Evolutionary conservation across 1,140 invertebrate genomes (phyloP).

Genomic region (Pseudomyrmex cubaensis): DNA sequence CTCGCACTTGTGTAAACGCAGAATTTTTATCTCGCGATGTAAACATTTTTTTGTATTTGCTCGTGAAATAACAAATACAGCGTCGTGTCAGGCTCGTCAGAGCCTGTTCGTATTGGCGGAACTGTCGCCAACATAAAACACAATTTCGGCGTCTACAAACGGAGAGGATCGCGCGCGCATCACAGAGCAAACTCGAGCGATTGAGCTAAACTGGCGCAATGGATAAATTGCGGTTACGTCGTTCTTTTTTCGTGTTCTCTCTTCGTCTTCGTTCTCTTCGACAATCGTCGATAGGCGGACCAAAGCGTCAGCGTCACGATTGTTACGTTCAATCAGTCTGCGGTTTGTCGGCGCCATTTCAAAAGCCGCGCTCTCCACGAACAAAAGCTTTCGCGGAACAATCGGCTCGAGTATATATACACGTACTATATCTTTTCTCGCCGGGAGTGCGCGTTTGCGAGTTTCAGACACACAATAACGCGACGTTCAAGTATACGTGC

Average conservation of each 20-base stretch:
- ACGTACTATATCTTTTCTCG: background rate
- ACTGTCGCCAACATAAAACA: background rate
- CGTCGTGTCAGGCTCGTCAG: slow-evolving; percentile 12
- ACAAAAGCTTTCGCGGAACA: slow-evolving; percentile 34
- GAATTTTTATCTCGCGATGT: background rate
- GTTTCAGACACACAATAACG: slow-evolving; percentile 25
- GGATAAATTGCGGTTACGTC: slow-evolving; percentile 75
- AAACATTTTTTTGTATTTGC: background rate
- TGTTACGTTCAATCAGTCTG: slow-evolving; percentile 62
- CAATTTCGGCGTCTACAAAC: slow-evolving; percentile 39
- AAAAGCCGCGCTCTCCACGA: background rate
- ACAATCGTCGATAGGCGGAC: slow-evolving; percentile 42
- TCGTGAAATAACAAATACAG: slow-evolving; percentile 12
- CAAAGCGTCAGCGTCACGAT: slow-evolving; percentile 38
- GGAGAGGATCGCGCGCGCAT: slow-evolving; percentile 26
- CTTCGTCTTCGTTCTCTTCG: slow-evolving; percentile 40
- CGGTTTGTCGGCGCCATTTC: slow-evolving; percentile 8
- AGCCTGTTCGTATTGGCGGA: background rate
- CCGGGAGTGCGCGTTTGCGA: background rate
- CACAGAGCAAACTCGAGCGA: slow-evolving; percentile 58
- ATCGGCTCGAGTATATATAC: slow-evolving; percentile 2
- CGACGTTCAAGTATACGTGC: slow-evolving; percentile 20
- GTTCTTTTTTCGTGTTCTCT: slow-evolving; percentile 49
- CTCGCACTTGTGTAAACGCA: background rate
- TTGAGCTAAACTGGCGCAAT: slow-evolving; percentile 79